These are phyloP conservation scores for Papilio protenor DNA, from an alignment of 2,888 invertebrate species.

Conservation along the genomic window DNA sequence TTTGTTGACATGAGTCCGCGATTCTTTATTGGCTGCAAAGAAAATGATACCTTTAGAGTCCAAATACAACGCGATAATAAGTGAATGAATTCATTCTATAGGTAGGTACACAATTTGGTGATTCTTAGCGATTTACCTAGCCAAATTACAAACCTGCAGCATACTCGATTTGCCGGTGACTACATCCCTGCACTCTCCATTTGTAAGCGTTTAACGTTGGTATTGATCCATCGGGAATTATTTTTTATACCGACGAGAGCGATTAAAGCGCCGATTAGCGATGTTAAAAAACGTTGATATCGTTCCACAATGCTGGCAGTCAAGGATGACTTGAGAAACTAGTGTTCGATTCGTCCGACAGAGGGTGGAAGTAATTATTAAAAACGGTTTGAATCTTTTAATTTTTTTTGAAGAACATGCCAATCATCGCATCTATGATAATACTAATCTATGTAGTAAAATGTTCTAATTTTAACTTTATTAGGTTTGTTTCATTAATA, in stretches of 20 bases:
- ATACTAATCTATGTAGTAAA: neutral
- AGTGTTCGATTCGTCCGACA: slow-evolving; percentile 48
- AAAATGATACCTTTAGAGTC: too few species aligned
- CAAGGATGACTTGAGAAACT: slow-evolving; percentile 42
- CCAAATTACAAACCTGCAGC: neutral
- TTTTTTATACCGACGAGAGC: slow-evolving; percentile 36
- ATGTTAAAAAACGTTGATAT: slow-evolving; percentile 40
- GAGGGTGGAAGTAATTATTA: slow-evolving; percentile 53
- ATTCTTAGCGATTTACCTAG: neutral
- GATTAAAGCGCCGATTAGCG: slow-evolving; percentile 42
- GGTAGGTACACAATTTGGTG: neutral
- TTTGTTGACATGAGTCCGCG: too few species aligned
- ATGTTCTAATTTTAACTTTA: too few species aligned
- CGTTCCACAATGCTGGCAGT: slow-evolving; percentile 31
- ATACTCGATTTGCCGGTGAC: neutral
- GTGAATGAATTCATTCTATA: neutral
- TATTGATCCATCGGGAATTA: slow-evolving; percentile 43
- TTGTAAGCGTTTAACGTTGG: slow-evolving; percentile 33
- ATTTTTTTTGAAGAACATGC: neutral
- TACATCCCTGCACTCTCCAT: slow-evolving; percentile 19
- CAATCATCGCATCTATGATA: neutral
- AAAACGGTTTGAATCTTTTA: slow-evolving; percentile 9
- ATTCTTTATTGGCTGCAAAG: too few species aligned
- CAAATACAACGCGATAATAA: too few species aligned
- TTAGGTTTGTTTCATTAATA: too few species aligned